Evolutionary conservation across 2,797 vertebrate genomes (phyloP).

Genomic region (Falco rusticolus): DNA sequence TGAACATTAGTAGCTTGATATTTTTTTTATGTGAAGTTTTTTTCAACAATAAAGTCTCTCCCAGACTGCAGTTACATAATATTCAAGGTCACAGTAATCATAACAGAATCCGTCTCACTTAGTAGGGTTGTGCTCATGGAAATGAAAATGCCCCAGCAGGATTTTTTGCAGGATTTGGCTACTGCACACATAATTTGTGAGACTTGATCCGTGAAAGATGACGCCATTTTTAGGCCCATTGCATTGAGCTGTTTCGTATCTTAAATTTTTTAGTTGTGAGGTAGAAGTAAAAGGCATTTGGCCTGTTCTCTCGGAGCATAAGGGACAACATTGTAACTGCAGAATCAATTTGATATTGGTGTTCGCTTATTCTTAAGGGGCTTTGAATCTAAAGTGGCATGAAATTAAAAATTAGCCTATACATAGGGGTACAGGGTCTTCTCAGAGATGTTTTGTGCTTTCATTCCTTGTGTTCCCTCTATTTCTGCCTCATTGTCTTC

Average conservation of each 20-base stretch:
- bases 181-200: neutral
- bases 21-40: neutral
- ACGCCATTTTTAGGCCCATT: neutral
- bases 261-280: neutral
- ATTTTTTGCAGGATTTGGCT: constrained; percentile 1
- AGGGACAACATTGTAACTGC: neutral
- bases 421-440: neutral
- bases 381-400: neutral
- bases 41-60: constrained; percentile 19
- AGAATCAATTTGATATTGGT: neutral
- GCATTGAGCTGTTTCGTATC: neutral
- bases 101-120: neutral
- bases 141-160: neutral
- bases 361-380: neutral
- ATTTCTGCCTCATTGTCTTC: neutral
- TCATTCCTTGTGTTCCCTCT: neutral
- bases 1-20: neutral
- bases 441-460: neutral
- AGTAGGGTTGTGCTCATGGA: neutral
- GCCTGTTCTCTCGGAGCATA: neutral
- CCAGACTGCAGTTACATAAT: constrained; percentile 31
- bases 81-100: constrained; percentile 19
- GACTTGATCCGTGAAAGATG: neutral
- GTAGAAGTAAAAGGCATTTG: neutral
- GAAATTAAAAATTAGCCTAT: neutral